These are phyloP conservation scores for Antheraea mylitta DNA, from an alignment of 1,140 invertebrate species.

Conservation along the genomic window DNA sequence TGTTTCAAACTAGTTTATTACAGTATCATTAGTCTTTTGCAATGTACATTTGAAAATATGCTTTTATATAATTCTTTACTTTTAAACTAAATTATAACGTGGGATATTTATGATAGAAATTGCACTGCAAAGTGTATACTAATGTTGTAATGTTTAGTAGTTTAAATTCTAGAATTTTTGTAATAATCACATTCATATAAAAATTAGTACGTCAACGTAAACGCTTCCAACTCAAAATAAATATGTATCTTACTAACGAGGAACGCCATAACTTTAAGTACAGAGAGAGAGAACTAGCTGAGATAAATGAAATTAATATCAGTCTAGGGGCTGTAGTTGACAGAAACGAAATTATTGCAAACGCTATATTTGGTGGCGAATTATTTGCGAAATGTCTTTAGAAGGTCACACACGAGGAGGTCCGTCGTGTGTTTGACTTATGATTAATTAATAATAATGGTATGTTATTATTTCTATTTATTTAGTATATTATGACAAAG, in stretches of 20 bases:
- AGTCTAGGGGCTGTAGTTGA: constrained; percentile 26
- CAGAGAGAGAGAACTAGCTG: constrained; percentile 15
- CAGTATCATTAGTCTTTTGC: too few species aligned
- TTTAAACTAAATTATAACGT: too few species aligned
- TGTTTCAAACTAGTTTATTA: too few species aligned
- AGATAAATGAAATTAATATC: constrained; percentile 37
- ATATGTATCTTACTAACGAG: constrained; percentile 4
- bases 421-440: background rate
- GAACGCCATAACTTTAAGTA: constrained; percentile 8
- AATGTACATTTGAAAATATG: too few species aligned
- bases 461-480: background rate
- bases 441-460: constrained; percentile 12
- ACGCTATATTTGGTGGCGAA: constrained; percentile 26
- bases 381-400: constrained; percentile 20
- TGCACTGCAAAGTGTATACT: too few species aligned
- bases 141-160: too few species aligned
- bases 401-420: constrained; percentile 3
- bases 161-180: too few species aligned
- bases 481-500: background rate
- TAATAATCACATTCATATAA: background rate
- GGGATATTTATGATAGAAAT: too few species aligned
- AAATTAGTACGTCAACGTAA: background rate
- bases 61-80: too few species aligned
- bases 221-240: background rate
- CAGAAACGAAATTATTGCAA: constrained; percentile 27